A percentile compares a stretch with the other conserved stretches of the same genome.
Conservation (phyloP, 2,797 vertebrate genomes). For the Sternarchorhynchus goeldii region DNA sequence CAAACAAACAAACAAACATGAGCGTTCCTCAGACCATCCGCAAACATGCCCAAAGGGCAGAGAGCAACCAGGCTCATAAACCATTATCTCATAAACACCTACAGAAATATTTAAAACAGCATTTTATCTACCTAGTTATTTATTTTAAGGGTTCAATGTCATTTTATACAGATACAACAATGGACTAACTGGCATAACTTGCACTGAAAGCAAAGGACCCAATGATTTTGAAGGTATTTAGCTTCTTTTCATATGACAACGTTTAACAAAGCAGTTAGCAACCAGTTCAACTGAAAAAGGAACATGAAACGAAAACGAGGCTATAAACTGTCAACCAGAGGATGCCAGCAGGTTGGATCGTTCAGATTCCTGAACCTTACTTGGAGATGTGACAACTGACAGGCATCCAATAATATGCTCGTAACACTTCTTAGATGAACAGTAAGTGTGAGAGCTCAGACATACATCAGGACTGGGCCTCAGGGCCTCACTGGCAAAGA, state of each 20-base stretch:
- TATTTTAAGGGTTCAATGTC: background rate
- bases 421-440: background rate
- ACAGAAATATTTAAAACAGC: constrained; percentile 20
- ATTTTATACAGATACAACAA: background rate
- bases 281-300: no score
- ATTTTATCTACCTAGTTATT: background rate
- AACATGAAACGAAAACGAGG: no score
- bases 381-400: no score
- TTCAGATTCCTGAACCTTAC: no score
- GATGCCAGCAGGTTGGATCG: no score
- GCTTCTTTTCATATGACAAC: no score
- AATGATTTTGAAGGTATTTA: no score
- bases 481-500: no score
- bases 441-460: background rate
- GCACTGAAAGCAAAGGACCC: background rate
- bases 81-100: constrained; percentile 23
- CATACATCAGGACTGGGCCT: background rate
- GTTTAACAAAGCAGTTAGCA: no score
- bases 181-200: background rate
- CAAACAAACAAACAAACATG: background rate
- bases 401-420: background rate
- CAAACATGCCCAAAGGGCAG: constrained; percentile 13
- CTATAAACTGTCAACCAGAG: no score
- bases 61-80: constrained; percentile 24
- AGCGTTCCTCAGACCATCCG: constrained; percentile 47